Evolutionary conservation across 2,888 invertebrate species (phyloP).

Genomic region (Trachelus troglodyta): DNA sequence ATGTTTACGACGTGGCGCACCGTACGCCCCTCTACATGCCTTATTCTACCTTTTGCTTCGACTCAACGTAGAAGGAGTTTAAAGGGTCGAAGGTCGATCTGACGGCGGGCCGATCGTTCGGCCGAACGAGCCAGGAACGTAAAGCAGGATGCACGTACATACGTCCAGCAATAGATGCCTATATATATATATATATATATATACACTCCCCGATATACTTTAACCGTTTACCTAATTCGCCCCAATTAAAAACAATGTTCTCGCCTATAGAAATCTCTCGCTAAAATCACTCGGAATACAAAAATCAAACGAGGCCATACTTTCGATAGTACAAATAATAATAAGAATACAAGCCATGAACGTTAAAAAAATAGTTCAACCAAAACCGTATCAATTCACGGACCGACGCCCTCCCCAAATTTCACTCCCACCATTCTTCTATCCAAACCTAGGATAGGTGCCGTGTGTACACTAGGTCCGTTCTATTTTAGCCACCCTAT

Average conservation of each 20-base stretch:
- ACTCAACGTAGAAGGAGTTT: constrained; percentile 38
- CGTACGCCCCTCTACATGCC: constrained; percentile 55
- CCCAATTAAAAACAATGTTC: not conserved
- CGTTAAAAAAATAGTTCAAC: not conserved
- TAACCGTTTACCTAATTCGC: not conserved
- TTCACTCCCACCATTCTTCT: constrained; percentile 34
- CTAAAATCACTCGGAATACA: not conserved
- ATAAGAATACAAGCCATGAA: not conserved
- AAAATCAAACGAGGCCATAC: not conserved
- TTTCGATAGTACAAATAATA: not conserved
- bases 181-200: too few species aligned
- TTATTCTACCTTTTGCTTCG: constrained; percentile 40
- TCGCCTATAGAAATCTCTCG: not conserved
- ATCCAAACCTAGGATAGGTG: constrained; percentile 55
- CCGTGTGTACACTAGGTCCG: constrained; percentile 51
- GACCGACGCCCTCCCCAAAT: constrained; percentile 12
- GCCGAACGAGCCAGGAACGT: constrained; percentile 27
- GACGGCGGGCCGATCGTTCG: constrained; percentile 29
- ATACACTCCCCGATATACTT: not conserved
- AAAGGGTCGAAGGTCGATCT: constrained; percentile 60
- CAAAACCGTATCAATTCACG: constrained; percentile 7
- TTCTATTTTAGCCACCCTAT: constrained; percentile 24
- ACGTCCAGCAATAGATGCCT: not conserved
- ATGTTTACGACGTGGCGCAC: constrained; percentile 66
- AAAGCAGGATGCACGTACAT: constrained; percentile 1